phyloP scores from a whole-genome alignment of 2,797 vertebrate species.

The Helarctos malayanus region DNA sequence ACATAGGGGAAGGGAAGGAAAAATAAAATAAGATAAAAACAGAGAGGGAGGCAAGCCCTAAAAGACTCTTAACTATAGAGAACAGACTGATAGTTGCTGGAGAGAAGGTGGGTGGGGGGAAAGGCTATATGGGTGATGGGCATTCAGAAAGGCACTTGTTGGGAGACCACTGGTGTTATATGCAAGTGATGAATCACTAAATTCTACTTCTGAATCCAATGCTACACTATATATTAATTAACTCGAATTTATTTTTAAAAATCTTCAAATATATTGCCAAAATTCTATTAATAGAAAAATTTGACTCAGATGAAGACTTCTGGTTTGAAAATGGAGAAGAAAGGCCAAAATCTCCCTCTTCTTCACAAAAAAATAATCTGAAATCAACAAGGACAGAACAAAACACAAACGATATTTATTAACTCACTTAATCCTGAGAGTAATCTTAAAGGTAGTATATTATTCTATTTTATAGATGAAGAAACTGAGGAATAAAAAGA shows the following conservation, averaged over 20 bases:
- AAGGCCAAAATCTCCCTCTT: not conserved
- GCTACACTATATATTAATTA: not conserved
- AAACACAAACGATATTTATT: not conserved
- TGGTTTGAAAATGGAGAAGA: not conserved
- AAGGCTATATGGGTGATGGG: not conserved
- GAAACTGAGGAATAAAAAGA: not conserved
- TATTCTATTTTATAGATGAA: not conserved
- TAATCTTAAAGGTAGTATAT: not conserved
- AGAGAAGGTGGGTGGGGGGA: not conserved
- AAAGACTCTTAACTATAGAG: not conserved
- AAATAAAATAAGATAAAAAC: not conserved
- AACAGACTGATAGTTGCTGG: not conserved
- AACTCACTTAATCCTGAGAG: not conserved
- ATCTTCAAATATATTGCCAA: not conserved
- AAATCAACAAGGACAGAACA: not conserved
- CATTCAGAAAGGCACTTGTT: not conserved
- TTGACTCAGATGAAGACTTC: not conserved
- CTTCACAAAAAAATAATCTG: not conserved
- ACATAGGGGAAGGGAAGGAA: not conserved
- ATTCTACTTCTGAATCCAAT: not conserved
- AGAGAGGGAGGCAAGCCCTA: not conserved
- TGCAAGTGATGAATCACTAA: not conserved
- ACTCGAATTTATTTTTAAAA: not conserved
- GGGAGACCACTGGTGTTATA: not conserved
- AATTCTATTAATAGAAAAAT: conserved; percentile 3